Conservation (phyloP, 2,888 invertebrate genomes). For the Tipula vernalis region DNA sequence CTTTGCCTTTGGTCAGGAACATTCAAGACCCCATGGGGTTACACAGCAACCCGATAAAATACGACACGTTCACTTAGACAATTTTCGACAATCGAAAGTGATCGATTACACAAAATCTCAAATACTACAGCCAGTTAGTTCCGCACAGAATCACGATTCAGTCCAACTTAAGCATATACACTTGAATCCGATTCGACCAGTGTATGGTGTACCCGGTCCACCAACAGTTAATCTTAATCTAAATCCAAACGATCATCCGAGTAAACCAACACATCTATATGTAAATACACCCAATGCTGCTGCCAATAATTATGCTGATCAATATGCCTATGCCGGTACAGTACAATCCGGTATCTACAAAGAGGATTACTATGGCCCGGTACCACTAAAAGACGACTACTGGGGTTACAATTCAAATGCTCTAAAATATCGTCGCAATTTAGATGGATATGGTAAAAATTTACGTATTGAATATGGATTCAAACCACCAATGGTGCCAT, state of each 20-base stretch:
- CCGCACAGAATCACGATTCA: background rate
- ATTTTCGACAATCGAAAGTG: background rate
- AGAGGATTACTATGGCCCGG: slow-evolving; percentile 39
- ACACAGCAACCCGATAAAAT: background rate
- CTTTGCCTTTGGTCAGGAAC: background rate
- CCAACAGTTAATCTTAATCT: background rate
- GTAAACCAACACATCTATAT: background rate
- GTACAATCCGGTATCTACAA: slow-evolving; percentile 11
- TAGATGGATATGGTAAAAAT: slow-evolving; percentile 44
- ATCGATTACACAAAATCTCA: slow-evolving; percentile 9
- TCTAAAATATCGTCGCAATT: slow-evolving; percentile 29
- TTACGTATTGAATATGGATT: slow-evolving; percentile 71
- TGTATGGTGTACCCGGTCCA: slow-evolving; percentile 15
- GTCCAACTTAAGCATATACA: background rate
- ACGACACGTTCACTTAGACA: background rate
- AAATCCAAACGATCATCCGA: background rate
- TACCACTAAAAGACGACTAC: slow-evolving; percentile 31
- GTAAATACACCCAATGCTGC: background rate
- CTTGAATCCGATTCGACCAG: slow-evolving; percentile 13
- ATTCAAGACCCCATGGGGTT: background rate
- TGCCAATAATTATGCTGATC: background rate
- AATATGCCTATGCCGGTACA: background rate
- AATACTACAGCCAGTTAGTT: background rate
- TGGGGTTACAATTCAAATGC: slow-evolving; percentile 19
- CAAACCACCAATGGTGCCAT: slow-evolving; percentile 68